A percentile compares a stretch with the other conserved stretches of the same genome.
These are phyloP conservation scores for Steromphala cineraria DNA, from an alignment of 2,888 invertebrate genomes.

Conservation along the genomic window DNA sequence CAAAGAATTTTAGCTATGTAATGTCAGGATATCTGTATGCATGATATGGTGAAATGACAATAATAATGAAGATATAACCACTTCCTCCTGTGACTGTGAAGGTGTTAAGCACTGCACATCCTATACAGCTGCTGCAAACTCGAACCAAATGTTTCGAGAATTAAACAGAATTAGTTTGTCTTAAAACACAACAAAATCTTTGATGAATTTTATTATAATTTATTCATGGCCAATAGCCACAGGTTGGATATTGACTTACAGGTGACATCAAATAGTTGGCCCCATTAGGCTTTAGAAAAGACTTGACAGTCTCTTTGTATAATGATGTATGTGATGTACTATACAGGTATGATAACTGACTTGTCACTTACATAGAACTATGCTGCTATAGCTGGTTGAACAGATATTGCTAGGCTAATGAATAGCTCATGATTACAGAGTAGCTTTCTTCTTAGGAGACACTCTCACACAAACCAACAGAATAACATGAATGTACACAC, in stretches of 20 bases:
- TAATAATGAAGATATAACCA: too few relatives aligned
- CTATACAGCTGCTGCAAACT: too few relatives aligned
- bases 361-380: background rate
- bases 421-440: background rate
- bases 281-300: background rate
- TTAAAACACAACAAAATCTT: background rate
- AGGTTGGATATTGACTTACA: conserved; percentile 11
- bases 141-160: too few relatives aligned
- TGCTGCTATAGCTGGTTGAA: background rate
- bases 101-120: too few relatives aligned
- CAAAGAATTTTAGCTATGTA: too few relatives aligned
- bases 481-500: too few relatives aligned
- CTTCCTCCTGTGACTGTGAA: too few relatives aligned
- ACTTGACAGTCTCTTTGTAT: background rate
- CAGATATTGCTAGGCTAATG: background rate
- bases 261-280: background rate
- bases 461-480: too few relatives aligned
- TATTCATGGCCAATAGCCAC: conserved; percentile 16
- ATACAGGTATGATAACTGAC: background rate
- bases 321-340: background rate
- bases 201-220: background rate
- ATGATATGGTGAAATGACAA: too few relatives aligned
- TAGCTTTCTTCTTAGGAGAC: too few relatives aligned
- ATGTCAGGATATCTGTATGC: too few relatives aligned
- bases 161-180: too few relatives aligned